Evolutionary conservation across 2,797 vertebrate genomes (phyloP), one percentile per base, ranked within the genome.

Genomic region (Dromococcyx pavoninus): DNA sequence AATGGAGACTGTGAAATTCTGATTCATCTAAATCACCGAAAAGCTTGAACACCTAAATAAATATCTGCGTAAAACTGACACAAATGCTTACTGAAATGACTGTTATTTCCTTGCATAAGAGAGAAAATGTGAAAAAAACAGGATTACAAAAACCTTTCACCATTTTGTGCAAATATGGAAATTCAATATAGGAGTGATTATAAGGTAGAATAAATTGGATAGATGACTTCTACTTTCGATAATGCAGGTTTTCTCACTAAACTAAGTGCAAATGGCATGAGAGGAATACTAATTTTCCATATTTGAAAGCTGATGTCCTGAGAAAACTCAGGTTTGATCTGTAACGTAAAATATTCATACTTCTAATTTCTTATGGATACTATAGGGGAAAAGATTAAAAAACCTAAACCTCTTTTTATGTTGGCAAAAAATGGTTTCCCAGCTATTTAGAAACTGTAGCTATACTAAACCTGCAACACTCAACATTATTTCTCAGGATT

Each of bases 81-180:
- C 3, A 91, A 91, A 89, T 79, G 27, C 41, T 43, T 88, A 46
- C 37, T 60, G 77, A 84, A 94, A 53, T 69, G 41, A 76, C 51
- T 70, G 27, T 3, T 33, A 56, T 78, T 93, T 81, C 33, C 28
- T 67, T 78, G 25, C 33, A 57, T 32, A 57, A 54, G n/a, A 77
- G 54, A 87, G 50, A 90, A 88, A 85, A 77, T 67, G 71, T 13
- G 16, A 87, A 87, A 84, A n/a, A 89, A 44, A 43, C 23, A 62
- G 27, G 33, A 87, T 35, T 88, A 79, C n/a, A 81, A 89, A 76
- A 85, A 73, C 56, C 50, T 77, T 88, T 54, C 32, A 77, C 58
- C 8, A 23, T 54, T 77, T 93, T 91, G 87, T 91, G 78, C 57
- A 88, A 86, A 92, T 83, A 89, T 7, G 57, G 93, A 57, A 39